Evolutionary conservation across 2,888 invertebrate genomes (phyloP).

Genomic region (Diploptera punctata): DNA sequence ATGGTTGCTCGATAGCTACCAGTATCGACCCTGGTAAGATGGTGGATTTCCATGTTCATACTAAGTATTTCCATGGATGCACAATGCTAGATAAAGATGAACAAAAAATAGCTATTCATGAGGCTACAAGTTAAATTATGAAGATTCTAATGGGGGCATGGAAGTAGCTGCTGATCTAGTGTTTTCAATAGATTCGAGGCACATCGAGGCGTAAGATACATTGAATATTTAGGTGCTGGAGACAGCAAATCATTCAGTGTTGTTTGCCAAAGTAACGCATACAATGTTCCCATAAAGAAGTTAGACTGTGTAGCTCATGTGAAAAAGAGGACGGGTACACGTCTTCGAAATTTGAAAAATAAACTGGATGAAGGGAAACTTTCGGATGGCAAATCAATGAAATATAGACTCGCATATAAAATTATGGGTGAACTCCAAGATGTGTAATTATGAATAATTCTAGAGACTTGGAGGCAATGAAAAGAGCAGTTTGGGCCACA

Average conservation of each 20-base stretch:
- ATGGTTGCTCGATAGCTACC: not conserved
- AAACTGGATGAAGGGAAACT: not conserved
- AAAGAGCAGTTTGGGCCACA: not conserved
- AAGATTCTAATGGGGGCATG: conserved; percentile 24
- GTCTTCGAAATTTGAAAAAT: too few species aligned
- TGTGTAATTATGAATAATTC: too few species aligned
- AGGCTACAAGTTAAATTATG: not conserved
- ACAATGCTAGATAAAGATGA: too few species aligned
- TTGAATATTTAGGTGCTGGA: conserved; percentile 27
- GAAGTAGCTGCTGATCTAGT: conserved; percentile 28
- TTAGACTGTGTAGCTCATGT: not conserved
- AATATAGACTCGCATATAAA: conserved; percentile 24
- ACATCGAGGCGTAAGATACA: conserved; percentile 26
- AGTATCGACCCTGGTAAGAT: conserved; percentile 12
- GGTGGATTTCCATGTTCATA: not conserved
- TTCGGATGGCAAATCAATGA: not conserved
- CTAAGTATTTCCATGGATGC: too few species aligned
- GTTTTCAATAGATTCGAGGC: not conserved
- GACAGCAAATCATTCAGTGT: too few species aligned
- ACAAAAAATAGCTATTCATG: too few species aligned
- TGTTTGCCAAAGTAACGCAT: not conserved
- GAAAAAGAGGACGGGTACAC: too few species aligned
- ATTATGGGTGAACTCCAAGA: not conserved
- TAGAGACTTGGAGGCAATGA: too few species aligned
- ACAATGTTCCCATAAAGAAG: not conserved